Evolutionary conservation across 2,888 invertebrate genomes (phyloP).

Genomic region (Tipula helvola): DNA sequence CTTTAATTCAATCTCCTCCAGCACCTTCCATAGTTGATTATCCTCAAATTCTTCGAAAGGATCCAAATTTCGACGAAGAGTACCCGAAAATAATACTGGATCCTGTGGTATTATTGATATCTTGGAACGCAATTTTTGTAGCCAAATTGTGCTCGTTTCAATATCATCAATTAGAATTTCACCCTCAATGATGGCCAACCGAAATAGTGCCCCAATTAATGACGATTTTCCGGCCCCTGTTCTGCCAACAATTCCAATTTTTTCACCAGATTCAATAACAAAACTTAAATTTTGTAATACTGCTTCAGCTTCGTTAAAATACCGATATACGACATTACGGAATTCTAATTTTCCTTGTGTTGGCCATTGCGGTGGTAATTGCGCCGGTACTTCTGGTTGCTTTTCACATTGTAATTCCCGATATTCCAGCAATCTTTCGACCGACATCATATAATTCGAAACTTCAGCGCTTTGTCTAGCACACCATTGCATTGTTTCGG

Average conservation of each 20-base stretch:
- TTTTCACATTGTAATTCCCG: constrained; percentile 28
- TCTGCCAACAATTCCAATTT: constrained; percentile 49
- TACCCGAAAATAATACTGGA: constrained; percentile 39
- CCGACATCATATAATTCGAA: constrained; percentile 51
- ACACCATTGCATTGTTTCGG: constrained; percentile 53
- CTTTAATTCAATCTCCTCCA: constrained; percentile 57
- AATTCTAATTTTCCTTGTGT: constrained; percentile 38
- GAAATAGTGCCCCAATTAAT: constrained; percentile 43
- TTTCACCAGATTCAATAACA: constrained; percentile 38
- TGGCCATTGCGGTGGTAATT: constrained; percentile 36
- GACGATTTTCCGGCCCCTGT: constrained; percentile 65
- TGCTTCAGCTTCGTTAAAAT: constrained; percentile 67
- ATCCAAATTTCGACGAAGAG: constrained; percentile 52
- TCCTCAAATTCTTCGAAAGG: constrained; percentile 61
- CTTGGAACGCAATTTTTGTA: constrained; percentile 46
- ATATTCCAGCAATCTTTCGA: constrained; percentile 64
- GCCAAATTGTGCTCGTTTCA: constrained; percentile 42
- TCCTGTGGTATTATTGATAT: constrained; percentile 51
- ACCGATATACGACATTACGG: constrained; percentile 44
- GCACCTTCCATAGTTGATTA: constrained; percentile 52
- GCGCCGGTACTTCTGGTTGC: constrained; percentile 25
- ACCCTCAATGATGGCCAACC: constrained; percentile 52
- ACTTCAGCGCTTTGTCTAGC: constrained; percentile 62
- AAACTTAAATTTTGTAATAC: constrained; percentile 60
- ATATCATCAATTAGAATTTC: constrained; percentile 56